phyloP scores from a whole-genome alignment of 2,888 invertebrate genomes.

The Pteria penguin region DNA sequence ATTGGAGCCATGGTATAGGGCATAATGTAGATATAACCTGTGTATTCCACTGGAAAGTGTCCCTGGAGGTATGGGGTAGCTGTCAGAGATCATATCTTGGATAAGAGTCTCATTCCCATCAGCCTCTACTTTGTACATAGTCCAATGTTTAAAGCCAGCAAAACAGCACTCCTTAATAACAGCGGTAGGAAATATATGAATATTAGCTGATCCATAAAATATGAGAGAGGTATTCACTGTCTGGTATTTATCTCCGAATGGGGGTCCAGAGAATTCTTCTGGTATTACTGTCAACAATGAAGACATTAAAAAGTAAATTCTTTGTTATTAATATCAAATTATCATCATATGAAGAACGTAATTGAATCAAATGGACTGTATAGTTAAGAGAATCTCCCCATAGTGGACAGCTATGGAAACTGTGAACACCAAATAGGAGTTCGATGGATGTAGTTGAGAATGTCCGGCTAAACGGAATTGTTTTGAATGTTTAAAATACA shows the following conservation, averaged over 20 bases:
- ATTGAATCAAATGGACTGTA: no score
- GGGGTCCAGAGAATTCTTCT: not conserved
- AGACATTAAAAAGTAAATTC: not conserved
- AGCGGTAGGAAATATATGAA: constrained; percentile 3
- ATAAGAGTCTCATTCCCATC: not conserved
- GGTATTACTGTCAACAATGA: constrained; percentile 3
- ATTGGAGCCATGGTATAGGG: not conserved
- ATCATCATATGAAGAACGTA: no score
- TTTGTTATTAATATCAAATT: no score
- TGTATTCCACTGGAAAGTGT: constrained; percentile 23
- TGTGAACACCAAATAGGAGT: no score
- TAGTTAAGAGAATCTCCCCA: no score
- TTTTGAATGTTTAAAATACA: no score
- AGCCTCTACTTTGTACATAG: no score
- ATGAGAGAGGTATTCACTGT: not conserved
- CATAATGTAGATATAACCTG: constrained; percentile 10
- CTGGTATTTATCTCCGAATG: constrained; percentile 11
- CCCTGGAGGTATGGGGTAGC: not conserved
- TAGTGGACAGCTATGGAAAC: no score
- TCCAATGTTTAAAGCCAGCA: not conserved
- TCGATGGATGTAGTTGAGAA: no score
- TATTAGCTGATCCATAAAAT: constrained; percentile 4
- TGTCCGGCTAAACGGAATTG: no score
- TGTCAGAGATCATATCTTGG: constrained; percentile 4
- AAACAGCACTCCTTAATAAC: not conserved